Evolutionary conservation across 1,140 invertebrate genomes (phyloP).

Genomic region (Monochamus saltuarius): DNA sequence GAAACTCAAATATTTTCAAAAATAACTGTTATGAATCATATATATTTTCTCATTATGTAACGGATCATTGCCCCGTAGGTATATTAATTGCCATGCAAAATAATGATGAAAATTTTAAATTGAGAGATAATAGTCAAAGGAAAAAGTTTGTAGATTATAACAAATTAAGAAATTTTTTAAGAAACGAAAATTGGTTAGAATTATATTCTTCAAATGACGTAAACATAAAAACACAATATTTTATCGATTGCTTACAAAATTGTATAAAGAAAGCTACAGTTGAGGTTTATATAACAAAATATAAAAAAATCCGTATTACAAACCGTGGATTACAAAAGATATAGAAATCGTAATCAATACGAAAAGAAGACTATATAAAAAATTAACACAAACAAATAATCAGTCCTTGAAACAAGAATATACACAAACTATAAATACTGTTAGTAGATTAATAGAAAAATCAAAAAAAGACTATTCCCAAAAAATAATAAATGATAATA

Average conservation of each 20-base stretch:
- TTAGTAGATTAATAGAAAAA: conserved; percentile 1
- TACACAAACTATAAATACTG: not conserved
- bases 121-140: too few relatives aligned
- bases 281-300: not conserved
- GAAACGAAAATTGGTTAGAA: not conserved
- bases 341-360: conserved; percentile 1
- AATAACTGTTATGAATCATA: too few relatives aligned
- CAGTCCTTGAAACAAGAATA: conserved; percentile 1
- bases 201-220: not conserved
- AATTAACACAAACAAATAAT: not conserved
- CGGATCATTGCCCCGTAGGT: too few relatives aligned
- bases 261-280: not conserved
- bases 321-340: too few relatives aligned
- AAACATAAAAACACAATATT: conserved; percentile 2
- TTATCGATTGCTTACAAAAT: not conserved
- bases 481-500: not conserved
- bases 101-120: too few relatives aligned
- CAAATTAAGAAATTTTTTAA: too few relatives aligned
- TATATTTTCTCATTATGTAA: too few relatives aligned
- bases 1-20: too few relatives aligned
- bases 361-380: conserved; percentile 5
- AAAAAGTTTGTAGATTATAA: too few relatives aligned
- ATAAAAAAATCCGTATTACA: conserved; percentile 4
- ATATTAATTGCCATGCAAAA: too few relatives aligned
- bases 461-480: conserved; percentile 4